A percentile compares a stretch with the other conserved stretches of the same genome.
These are phyloP conservation scores for Tipula unca DNA, from an alignment of 2,888 invertebrate species.

Conservation along the genomic window DNA sequence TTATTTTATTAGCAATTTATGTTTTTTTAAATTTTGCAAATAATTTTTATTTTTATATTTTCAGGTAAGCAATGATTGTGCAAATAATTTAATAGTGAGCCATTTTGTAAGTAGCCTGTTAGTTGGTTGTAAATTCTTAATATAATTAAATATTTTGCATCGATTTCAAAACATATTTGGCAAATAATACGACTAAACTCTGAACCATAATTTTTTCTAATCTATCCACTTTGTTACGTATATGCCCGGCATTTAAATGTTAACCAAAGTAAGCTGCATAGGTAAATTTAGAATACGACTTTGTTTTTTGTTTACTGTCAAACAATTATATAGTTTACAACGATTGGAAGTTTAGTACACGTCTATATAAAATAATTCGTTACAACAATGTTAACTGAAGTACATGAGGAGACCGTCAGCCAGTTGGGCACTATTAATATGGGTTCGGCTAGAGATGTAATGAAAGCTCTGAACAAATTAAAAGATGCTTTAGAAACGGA, in stretches of 20 bases:
- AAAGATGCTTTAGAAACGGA: slow-evolving; percentile 44
- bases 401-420: neutral
- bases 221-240: neutral
- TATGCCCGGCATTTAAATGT: neutral
- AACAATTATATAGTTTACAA: neutral
- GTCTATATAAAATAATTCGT: neutral
- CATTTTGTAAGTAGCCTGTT: neutral
- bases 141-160: too few relatives aligned
- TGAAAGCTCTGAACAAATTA: slow-evolving; percentile 23
- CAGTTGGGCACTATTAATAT: neutral
- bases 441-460: neutral
- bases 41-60: neutral
- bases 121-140: neutral
- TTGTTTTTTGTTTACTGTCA: neutral
- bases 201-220: too few relatives aligned
- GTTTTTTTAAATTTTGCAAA: too few relatives aligned
- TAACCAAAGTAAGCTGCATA: neutral
- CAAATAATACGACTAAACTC: too few relatives aligned
- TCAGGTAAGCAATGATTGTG: neutral
- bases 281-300: neutral
- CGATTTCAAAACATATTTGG: too few relatives aligned
- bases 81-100: neutral
- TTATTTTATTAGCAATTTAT: too few relatives aligned
- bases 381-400: neutral
- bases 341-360: neutral